phyloP scores from a whole-genome alignment of 2,888 invertebrate genomes.

The Drosophila stalkeri region DNA sequence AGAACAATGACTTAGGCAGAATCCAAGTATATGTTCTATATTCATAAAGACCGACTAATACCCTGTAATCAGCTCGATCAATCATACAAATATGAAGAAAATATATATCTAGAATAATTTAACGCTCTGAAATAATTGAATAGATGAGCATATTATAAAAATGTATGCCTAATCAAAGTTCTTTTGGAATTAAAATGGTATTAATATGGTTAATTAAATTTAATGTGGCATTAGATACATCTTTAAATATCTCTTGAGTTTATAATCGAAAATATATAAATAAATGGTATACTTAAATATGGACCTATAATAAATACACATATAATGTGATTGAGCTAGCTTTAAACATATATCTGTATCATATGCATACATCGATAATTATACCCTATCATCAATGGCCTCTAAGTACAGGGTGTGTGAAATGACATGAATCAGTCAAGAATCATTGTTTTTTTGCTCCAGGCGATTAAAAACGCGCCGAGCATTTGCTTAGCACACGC shows the following conservation, averaged over 20 bases:
- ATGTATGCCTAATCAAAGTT: too few species aligned
- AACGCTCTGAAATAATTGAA: neutral
- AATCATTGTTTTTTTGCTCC: constrained; percentile 28
- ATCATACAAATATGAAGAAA: neutral
- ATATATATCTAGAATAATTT: neutral
- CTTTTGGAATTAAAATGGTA: neutral
- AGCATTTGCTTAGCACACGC: constrained; percentile 71
- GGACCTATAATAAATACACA: too few species aligned
- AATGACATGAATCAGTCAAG: constrained; percentile 70
- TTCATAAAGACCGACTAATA: neutral
- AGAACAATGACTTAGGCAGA: constrained; percentile 15
- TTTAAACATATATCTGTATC: too few species aligned
- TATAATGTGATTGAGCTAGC: too few species aligned
- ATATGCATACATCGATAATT: neutral
- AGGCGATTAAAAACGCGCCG: constrained; percentile 55
- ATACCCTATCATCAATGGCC: neutral
- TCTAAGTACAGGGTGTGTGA: constrained; percentile 13
- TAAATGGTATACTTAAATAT: too few species aligned
- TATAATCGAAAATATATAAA: too few species aligned
- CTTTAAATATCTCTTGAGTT: too few species aligned
- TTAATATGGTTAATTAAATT: too few species aligned
- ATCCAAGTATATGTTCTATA: too few species aligned
- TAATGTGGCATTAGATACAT: too few species aligned
- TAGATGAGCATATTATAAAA: too few species aligned
- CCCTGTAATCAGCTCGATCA: neutral